These are phyloP conservation scores for Syrmaticus mikado DNA, from an alignment of 2,113 vertebrate genomes.

Conservation along the genomic window DNA sequence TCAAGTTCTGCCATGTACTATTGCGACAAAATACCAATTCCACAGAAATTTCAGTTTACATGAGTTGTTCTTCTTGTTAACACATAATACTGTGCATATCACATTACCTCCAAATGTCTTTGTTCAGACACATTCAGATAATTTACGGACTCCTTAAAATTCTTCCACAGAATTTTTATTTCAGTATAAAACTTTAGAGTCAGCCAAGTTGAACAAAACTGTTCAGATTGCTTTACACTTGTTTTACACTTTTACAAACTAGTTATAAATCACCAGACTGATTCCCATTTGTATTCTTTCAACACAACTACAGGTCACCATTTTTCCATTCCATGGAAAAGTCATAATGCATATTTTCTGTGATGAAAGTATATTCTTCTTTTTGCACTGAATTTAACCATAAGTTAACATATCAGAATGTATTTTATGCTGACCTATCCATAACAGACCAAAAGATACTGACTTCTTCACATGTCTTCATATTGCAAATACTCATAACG, in stretches of 20 bases:
- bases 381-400: background rate
- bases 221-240: background rate
- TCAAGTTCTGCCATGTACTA: background rate
- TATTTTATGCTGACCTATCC: background rate
- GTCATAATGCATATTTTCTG: background rate
- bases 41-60: background rate
- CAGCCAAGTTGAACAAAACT: background rate
- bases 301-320: background rate
- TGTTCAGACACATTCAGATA: background rate
- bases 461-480: background rate
- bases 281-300: background rate
- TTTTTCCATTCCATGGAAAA: background rate
- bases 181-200: background rate
- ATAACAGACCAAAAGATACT: accelerated
- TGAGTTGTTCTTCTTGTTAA: background rate
- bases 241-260: background rate
- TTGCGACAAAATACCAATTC: background rate
- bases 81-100: background rate
- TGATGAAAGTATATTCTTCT: background rate
- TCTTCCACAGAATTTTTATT: background rate
- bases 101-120: background rate
- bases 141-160: background rate
- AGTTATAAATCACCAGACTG: background rate
- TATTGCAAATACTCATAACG: conserved; percentile 4
- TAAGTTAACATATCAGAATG: background rate